Evolutionary conservation across 2,888 invertebrate genomes (phyloP).

Genomic region (Drosophila paramelanica): DNA sequence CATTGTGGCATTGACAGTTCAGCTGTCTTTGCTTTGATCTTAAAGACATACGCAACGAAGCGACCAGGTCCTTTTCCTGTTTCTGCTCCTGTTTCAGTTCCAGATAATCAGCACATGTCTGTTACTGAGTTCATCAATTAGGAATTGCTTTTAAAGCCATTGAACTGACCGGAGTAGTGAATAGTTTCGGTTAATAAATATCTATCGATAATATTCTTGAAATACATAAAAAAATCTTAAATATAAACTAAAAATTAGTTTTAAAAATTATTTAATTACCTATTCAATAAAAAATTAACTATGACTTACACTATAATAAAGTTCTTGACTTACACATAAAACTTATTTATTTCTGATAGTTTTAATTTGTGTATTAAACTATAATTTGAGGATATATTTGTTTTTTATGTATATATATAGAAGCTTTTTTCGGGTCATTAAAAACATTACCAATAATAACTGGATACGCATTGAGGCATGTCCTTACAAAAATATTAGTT

Average conservation of each 20-base stretch:
- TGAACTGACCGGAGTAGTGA: slow-evolving; percentile 10
- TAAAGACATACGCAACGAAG: slow-evolving; percentile 51
- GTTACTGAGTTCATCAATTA: slow-evolving; percentile 68
- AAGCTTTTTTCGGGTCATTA: slow-evolving; percentile 27
- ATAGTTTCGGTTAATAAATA: slow-evolving; percentile 9
- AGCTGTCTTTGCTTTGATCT: slow-evolving; percentile 69
- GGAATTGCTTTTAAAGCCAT: slow-evolving; percentile 41
- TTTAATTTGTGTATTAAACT: background rate
- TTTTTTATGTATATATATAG: slow-evolving; percentile 18
- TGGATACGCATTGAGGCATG: slow-evolving; percentile 43
- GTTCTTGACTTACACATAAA: no score
- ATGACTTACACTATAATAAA: no score
- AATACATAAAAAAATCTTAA: background rate
- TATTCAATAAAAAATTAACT: no score
- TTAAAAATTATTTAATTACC: no score
- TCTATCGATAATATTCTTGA: background rate
- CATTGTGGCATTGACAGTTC: slow-evolving; percentile 56
- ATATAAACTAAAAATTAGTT: no score
- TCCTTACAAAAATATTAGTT: background rate
- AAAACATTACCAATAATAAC: background rate
- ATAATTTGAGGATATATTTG: background rate
- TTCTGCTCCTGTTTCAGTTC: slow-evolving; percentile 16
- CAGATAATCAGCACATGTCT: slow-evolving; percentile 69
- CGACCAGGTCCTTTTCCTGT: slow-evolving; percentile 29
- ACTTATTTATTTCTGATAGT: background rate